Conservation (phyloP, 2,797 vertebrate genomes). For the Esox masquinongy region DNA sequence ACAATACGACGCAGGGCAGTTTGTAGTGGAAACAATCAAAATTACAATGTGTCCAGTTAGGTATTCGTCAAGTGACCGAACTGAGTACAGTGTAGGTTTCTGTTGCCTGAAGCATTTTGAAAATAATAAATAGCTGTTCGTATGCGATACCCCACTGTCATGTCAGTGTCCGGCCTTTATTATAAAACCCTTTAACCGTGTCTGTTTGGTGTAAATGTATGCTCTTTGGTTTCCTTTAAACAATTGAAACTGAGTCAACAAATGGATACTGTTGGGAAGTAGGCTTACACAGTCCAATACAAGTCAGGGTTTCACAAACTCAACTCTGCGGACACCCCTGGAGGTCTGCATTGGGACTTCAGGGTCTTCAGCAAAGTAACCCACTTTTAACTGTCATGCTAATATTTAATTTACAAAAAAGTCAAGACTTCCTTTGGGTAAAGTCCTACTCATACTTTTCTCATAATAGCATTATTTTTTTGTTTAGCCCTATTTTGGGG, state of each 20-base stretch:
- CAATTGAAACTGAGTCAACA: not conserved
- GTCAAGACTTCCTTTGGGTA: not conserved
- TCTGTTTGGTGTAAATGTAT: not conserved
- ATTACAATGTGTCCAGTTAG: not conserved
- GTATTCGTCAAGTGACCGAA: not conserved
- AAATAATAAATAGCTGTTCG: not conserved
- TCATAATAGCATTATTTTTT: not conserved
- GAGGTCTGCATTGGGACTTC: not conserved
- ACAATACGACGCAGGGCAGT: not conserved
- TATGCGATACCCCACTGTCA: not conserved
- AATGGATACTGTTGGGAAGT: not conserved
- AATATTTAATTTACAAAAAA: not conserved
- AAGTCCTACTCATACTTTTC: not conserved
- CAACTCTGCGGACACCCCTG: not conserved
- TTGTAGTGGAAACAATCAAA: not conserved
- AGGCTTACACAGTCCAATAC: not conserved
- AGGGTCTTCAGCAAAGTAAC: not conserved
- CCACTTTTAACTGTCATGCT: too few species aligned
- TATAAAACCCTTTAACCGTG: too few species aligned
- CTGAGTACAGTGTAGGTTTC: not conserved
- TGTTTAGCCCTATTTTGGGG: not conserved
- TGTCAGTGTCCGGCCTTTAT: not conserved
- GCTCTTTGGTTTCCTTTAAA: not conserved
- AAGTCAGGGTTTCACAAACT: not conserved
- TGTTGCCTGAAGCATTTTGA: not conserved